Evolutionary conservation across 2,113 vertebrate genomes (phyloP).

Genomic region (Bubo blakistoni): DNA sequence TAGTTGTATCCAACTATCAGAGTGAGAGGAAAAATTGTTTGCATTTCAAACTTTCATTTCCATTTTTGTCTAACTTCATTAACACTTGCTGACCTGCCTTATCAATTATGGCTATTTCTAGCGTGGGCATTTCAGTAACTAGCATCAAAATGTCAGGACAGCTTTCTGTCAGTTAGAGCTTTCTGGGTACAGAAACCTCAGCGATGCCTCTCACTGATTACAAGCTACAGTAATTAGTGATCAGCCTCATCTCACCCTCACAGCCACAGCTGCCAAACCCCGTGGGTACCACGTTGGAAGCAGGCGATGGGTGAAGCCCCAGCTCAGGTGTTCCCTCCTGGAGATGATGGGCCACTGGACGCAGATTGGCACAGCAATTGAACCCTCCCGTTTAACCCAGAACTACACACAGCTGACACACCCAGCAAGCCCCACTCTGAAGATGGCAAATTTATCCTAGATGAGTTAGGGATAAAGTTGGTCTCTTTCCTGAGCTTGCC

Average conservation of each 20-base stretch:
- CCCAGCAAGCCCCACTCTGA: rapidly evolving
- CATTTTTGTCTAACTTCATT: neutral
- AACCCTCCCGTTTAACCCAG: neutral
- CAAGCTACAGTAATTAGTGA: neutral
- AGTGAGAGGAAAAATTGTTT: neutral
- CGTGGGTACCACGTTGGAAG: rapidly evolving
- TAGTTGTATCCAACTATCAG: neutral
- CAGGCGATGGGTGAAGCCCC: neutral
- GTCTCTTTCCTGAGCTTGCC: neutral
- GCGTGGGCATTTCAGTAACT: neutral
- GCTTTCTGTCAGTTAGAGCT: neutral
- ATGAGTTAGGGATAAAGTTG: neutral
- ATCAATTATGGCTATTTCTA: neutral
- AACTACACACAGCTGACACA: neutral
- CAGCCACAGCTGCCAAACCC: neutral
- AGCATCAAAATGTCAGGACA: neutral
- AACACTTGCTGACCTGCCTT: neutral
- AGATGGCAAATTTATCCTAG: neutral
- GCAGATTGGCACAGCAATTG: too few species aligned
- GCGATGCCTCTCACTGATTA: neutral
- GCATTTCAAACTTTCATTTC: neutral
- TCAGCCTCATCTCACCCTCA: neutral
- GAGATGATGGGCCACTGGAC: rapidly evolving
- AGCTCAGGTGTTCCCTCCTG: rapidly evolving
- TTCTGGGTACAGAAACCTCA: neutral